phyloP scores from a whole-genome alignment of 2,888 invertebrate species.

The Morpho deidamia region DNA sequence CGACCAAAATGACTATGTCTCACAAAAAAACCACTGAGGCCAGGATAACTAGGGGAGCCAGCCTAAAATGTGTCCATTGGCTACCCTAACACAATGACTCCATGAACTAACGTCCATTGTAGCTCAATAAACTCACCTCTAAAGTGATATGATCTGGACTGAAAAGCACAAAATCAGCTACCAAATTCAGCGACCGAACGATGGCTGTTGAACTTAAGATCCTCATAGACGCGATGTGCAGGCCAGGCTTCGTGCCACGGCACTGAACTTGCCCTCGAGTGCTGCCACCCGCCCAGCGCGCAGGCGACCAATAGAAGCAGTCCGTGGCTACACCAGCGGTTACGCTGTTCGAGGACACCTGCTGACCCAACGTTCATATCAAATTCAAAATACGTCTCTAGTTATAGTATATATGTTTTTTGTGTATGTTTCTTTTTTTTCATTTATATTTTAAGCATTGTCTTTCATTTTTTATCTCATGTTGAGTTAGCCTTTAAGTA shows the following conservation, averaged over 20 bases:
- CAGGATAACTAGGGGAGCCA: too few species aligned
- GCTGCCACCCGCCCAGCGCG: slow-evolving; percentile 46
- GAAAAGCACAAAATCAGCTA: slow-evolving; percentile 52
- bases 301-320: slow-evolving; percentile 42
- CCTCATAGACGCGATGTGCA: slow-evolving; percentile 38
- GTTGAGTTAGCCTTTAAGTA: too few species aligned
- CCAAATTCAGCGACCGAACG: slow-evolving; percentile 38
- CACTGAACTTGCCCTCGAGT: slow-evolving; percentile 34
- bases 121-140: slow-evolving; percentile 28
- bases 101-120: too few species aligned
- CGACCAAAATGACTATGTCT: too few species aligned
- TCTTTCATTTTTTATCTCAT: too few species aligned
- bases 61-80: too few species aligned
- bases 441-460: too few species aligned
- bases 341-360: not conserved
- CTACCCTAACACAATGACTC: too few species aligned
- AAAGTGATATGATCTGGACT: slow-evolving; percentile 41
- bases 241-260: slow-evolving; percentile 34
- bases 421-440: too few species aligned
- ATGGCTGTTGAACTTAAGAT: slow-evolving; percentile 45
- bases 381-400: too few species aligned
- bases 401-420: too few species aligned
- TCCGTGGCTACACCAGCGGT: slow-evolving; percentile 31
- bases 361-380: slow-evolving; percentile 6
- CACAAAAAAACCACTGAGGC: too few species aligned